These are phyloP conservation scores for Dendrocincla fuliginosa DNA, from an alignment of 2,797 vertebrate species.

Conservation along the genomic window DNA sequence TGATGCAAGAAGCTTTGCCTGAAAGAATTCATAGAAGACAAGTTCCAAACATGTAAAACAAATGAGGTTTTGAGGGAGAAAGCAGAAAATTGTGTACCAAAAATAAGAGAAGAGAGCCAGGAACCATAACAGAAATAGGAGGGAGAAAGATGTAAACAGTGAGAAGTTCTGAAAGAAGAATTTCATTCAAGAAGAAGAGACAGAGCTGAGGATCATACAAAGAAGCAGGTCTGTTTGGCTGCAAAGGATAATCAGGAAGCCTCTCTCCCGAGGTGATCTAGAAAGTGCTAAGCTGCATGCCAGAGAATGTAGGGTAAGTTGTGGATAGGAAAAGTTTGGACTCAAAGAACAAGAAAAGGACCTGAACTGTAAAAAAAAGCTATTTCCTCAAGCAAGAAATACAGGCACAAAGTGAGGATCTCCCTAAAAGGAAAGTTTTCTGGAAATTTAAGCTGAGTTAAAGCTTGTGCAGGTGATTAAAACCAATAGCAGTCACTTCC, in stretches of 20 bases:
- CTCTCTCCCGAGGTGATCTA: neutral
- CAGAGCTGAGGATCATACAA: neutral
- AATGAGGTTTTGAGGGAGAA: neutral
- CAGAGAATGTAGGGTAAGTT: neutral
- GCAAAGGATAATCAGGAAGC: neutral
- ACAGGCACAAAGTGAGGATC: neutral
- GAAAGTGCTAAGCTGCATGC: neutral
- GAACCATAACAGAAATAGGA: neutral
- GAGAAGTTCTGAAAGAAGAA: neutral
- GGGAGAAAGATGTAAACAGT: neutral
- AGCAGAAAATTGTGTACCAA: neutral
- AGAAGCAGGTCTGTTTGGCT: neutral
- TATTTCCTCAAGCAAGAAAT: neutral
- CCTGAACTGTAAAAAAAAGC: neutral
- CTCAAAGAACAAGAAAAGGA: neutral
- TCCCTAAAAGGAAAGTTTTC: neutral
- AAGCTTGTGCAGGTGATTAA: constrained; percentile 2
- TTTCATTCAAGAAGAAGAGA: neutral
- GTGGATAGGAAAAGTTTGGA: neutral
- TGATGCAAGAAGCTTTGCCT: neutral
- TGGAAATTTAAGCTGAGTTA: constrained; percentile 28
- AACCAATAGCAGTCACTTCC: constrained; percentile 21
- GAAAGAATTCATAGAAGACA: neutral
- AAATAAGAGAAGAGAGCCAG: neutral
- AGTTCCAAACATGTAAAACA: neutral